phyloP scores from a whole-genome alignment of 1,140 invertebrate species.

The Diorhabda carinulata region DNA sequence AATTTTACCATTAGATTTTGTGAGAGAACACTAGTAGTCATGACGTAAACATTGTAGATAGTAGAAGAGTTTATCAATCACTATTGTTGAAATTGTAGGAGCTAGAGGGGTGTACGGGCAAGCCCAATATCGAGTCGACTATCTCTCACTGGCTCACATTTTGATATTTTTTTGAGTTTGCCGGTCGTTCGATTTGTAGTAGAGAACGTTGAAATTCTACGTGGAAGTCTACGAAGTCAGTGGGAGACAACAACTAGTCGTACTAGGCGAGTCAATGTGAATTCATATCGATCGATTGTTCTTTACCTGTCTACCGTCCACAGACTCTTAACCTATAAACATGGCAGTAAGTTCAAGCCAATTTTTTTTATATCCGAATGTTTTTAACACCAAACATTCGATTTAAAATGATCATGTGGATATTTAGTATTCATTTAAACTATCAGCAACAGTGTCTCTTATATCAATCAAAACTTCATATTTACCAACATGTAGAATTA shows the following conservation, averaged over 20 bases:
- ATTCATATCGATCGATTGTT: neutral
- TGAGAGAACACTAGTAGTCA: conserved; percentile 37
- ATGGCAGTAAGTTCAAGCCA: conserved; percentile 45
- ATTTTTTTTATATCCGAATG: conserved; percentile 24
- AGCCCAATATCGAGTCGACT: conserved; percentile 35
- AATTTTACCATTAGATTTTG: conserved; percentile 42
- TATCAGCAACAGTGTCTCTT: too few relatives aligned
- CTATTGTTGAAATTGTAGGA: conserved; percentile 33
- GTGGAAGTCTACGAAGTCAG: conserved; percentile 42
- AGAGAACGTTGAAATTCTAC: conserved; percentile 38
- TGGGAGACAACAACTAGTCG: conserved; percentile 40
- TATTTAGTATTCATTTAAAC: neutral
- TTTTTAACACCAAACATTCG: conserved; percentile 5
- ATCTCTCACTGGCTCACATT: conserved; percentile 43
- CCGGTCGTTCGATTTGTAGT: conserved; percentile 4
- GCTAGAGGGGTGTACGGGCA: conserved; percentile 33
- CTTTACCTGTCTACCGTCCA: conserved; percentile 46
- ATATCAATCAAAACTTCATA: too few relatives aligned
- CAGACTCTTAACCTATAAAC: conserved; percentile 48
- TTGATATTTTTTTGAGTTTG: conserved; percentile 5
- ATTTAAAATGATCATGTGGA: neutral
- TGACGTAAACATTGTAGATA: conserved; percentile 41
- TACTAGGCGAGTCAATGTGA: conserved; percentile 38
- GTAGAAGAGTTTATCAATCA: conserved; percentile 33
- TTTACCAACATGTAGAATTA: too few relatives aligned